These are phyloP conservation scores for Phallusia fumigata DNA, from an alignment of 23 tunicate genomes.

Conservation along the genomic window DNA sequence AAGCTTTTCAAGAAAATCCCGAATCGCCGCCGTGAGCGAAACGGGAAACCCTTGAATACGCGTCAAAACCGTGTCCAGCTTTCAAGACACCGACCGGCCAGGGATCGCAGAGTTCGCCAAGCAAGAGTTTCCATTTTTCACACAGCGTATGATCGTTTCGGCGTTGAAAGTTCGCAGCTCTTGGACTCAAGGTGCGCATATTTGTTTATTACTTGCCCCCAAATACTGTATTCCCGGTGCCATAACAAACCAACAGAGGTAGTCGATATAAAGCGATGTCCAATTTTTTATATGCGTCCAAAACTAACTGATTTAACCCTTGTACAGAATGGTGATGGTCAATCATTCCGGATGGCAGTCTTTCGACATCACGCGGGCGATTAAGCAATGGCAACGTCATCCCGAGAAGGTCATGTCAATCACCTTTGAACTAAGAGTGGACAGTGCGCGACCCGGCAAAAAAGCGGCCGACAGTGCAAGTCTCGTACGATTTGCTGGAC, in stretches of 20 bases:
- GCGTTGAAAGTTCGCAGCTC: conserved; percentile 27
- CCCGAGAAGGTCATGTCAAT: conserved; percentile 76
- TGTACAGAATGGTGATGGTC: conserved; percentile 63
- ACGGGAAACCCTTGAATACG: not conserved
- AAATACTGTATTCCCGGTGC: too few species aligned
- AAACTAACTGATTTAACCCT: not conserved
- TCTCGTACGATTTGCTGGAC: conserved; percentile 81
- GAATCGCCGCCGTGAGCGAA: conserved; percentile 18
- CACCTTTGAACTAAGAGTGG: conserved; percentile 69
- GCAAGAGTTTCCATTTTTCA: conserved; percentile 76
- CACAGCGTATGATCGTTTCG: conserved; percentile 36
- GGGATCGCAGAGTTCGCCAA: conserved; percentile 35
- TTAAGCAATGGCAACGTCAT: conserved; percentile 80
- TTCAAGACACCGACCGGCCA: conserved; percentile 32
- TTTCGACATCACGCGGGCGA: conserved; percentile 78
- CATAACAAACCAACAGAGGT: too few species aligned
- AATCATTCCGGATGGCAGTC: conserved; percentile 93
- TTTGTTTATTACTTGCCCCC: too few species aligned
- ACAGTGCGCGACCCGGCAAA: conserved; percentile 72
- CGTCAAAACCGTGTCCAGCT: not conserved
- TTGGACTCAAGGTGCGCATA: conserved; percentile 85
- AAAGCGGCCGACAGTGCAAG: conserved; percentile 69
- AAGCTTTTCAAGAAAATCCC: conserved; percentile 80
- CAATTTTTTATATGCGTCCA: too few species aligned
- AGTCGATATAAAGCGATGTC: too few species aligned